A percentile compares a stretch with the other conserved stretches of the same genome.
Evolutionary conservation across 2,113 vertebrate genomes (phyloP).

Genomic region (Gracilinanus agilis): DNA sequence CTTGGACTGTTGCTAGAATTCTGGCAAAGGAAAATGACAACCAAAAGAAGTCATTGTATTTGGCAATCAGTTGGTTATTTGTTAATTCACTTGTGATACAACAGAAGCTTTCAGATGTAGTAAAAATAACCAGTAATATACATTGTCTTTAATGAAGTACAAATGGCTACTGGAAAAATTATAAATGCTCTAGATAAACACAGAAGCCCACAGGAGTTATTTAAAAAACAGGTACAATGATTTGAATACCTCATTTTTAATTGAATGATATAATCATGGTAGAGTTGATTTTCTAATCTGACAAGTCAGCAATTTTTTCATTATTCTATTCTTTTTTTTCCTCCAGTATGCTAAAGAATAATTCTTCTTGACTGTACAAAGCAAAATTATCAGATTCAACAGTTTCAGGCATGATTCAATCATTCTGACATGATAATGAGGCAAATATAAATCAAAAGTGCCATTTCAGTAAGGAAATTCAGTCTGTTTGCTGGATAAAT

Average conservation of each 20-base stretch:
- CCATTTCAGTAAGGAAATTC: conserved; percentile 8
- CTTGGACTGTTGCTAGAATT: background rate
- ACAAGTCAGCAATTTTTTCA: conserved; percentile 45
- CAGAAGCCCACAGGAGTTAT: background rate
- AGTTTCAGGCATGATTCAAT: conserved; percentile 40
- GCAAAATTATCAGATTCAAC: conserved; percentile 11
- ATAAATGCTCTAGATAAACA: conserved; percentile 10
- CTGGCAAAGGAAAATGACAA: background rate
- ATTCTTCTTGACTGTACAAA: conserved; percentile 28
- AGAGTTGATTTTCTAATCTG: background rate
- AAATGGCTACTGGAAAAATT: background rate
- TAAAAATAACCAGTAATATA: background rate
- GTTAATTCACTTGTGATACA: background rate
- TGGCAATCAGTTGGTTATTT: background rate
- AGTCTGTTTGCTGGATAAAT: background rate
- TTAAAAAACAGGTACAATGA: background rate
- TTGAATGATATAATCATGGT: background rate
- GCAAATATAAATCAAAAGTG: conserved; percentile 38
- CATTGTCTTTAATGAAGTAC: background rate
- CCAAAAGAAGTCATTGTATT: background rate
- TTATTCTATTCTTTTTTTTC: conserved; percentile 41
- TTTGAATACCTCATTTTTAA: background rate
- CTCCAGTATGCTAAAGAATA: background rate
- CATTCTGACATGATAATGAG: background rate
- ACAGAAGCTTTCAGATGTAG: background rate